A percentile compares a stretch with the other conserved stretches of the same genome.
Conservation (phyloP, 2,113 vertebrate genomes). For the Leuciscus idus region DNA sequence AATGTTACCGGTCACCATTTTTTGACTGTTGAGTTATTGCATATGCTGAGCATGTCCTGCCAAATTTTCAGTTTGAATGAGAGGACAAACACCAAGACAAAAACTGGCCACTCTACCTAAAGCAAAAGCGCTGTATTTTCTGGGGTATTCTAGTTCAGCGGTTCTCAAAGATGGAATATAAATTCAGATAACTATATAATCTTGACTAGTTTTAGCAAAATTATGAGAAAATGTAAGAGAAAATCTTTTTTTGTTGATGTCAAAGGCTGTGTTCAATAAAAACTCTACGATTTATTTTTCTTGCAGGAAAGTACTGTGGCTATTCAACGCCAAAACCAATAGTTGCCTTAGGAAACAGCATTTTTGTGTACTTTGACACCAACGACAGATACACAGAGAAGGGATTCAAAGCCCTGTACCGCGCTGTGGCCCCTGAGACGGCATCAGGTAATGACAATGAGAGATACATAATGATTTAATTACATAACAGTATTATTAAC, state of each 20-base stretch:
- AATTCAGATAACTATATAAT: neutral
- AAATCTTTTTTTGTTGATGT: neutral
- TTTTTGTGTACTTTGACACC: conserved; percentile 73
- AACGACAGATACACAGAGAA: conserved; percentile 70
- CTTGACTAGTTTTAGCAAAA: neutral
- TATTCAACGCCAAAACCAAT: conserved; percentile 66
- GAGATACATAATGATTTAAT: neutral
- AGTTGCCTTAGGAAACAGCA: conserved; percentile 71
- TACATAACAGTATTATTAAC: neutral
- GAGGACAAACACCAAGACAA: neutral
- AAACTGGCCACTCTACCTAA: neutral
- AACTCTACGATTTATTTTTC: neutral
- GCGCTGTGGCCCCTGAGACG: conserved; percentile 66
- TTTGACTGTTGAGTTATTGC: neutral
- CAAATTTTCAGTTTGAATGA: neutral
- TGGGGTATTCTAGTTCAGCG: neutral
- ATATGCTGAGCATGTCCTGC: neutral
- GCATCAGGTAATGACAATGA: conserved; percentile 63
- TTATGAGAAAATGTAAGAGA: neutral
- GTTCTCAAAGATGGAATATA: neutral
- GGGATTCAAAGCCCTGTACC: conserved; percentile 77
- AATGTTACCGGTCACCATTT: conserved; percentile 20
- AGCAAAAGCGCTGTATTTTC: neutral
- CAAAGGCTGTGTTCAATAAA: neutral
- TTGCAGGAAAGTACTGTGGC: conserved; percentile 76